Evolutionary conservation across 2,797 vertebrate species (phyloP), one percentile per base, ranked within the genome.

Genomic region (Anolis apletophallus): DNA sequence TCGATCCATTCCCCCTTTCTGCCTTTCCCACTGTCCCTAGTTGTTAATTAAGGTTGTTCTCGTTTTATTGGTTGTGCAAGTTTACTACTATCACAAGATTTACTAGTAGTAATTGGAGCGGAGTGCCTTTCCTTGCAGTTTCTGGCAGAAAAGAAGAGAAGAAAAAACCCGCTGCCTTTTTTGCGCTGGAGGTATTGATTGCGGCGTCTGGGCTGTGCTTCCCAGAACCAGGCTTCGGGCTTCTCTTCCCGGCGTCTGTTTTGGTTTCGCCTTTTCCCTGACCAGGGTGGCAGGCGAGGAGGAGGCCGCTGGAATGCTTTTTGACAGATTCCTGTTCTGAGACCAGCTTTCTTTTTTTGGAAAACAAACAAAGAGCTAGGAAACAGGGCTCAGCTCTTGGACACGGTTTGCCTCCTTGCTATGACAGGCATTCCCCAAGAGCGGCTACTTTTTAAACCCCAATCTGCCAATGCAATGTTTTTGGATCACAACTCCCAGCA

Each of bases 331-430:
- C 69, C 73, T 74, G 78, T 29, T 77, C 68, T 16, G 13, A 77
- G 32, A 81, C 19, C 34, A 29, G 61, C 61, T 64, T 64, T 64
- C 61, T 29, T 61, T 36, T 78, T 59, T 34, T 61, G 0, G 9
- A 21, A 7, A 71, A 36, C 17, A 7, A 36, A 36, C 17, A 19
- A 1, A 19, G 80, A 80, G 88, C 83, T 87, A 75, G 85, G 85
- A 23, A 46, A 81, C 85, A 89, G 90, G 91, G 89, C 88, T 91
- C 89, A 78, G 93, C n/a, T 80, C 40, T 74, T 83, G 32, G n/a
- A 29, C 88, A 80, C 83, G 64, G 73, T 87, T 86, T 26, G 77
- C 88, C 89, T 59, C 73, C 92, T 90, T 90, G 85, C 88, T 93
- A 89, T 91, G 92, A 59, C 77, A 8, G 7, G 85, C 67, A 69